These are phyloP conservation scores for Microplitis mediator DNA, from an alignment of 1,140 invertebrate genomes.

Conservation along the genomic window DNA sequence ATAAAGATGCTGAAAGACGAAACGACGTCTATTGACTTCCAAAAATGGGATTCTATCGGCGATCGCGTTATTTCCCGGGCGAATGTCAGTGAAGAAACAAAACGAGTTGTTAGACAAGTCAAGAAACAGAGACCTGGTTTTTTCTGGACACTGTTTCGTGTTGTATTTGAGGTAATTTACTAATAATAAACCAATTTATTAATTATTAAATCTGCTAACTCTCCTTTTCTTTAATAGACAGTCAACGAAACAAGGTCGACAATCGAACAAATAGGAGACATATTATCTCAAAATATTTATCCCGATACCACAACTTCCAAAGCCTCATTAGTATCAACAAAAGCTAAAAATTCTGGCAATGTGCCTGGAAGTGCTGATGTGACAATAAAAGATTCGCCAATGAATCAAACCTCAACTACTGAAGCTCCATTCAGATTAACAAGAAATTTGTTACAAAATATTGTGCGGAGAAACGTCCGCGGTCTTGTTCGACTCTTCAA, in stretches of 20 bases:
- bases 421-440: slow-evolving; percentile 49
- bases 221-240: slow-evolving; percentile 43
- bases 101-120: slow-evolving; percentile 47
- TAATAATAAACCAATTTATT: background rate
- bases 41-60: slow-evolving; percentile 24
- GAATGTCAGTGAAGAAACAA: slow-evolving; percentile 34
- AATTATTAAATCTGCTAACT: background rate
- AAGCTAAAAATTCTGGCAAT: slow-evolving; percentile 29
- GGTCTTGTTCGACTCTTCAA: slow-evolving; percentile 61
- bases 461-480: slow-evolving; percentile 58
- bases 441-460: slow-evolving; percentile 42
- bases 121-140: slow-evolving; percentile 57
- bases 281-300: slow-evolving; percentile 51
- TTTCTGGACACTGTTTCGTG: slow-evolving; percentile 59
- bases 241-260: slow-evolving; percentile 60
- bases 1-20: slow-evolving; percentile 7
- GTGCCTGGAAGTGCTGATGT: slow-evolving; percentile 1
- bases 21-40: slow-evolving; percentile 5
- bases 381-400: background rate
- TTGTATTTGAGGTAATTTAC: slow-evolving; percentile 53
- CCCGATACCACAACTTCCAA: slow-evolving; percentile 44
- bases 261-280: slow-evolving; percentile 52
- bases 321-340: slow-evolving; percentile 11
- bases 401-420: slow-evolving; percentile 35
- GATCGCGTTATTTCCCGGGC: slow-evolving; percentile 24